These are phyloP conservation scores for Simalia tracyae DNA, from an alignment of 2,797 vertebrate genomes.

Conservation along the genomic window DNA sequence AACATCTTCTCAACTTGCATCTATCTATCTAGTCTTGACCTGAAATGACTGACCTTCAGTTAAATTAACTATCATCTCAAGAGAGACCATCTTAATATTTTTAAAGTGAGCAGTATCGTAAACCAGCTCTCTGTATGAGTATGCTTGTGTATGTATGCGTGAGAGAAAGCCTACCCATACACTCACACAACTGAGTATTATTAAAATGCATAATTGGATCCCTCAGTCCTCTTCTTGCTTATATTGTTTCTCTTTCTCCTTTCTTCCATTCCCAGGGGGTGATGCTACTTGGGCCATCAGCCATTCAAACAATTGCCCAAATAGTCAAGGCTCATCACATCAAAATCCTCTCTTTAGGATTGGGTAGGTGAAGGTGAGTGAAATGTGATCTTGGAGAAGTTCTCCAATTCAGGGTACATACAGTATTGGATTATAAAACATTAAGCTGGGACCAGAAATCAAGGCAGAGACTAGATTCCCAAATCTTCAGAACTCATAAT, in stretches of 20 bases:
- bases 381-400: background rate
- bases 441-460: background rate
- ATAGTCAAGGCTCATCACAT: background rate
- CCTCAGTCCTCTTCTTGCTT: background rate
- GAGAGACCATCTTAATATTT: conserved; percentile 27
- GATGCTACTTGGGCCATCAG: background rate
- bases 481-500: too few relatives aligned
- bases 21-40: conserved; percentile 49
- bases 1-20: conserved; percentile 61
- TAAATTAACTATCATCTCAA: conserved; percentile 50
- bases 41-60: conserved; percentile 48
- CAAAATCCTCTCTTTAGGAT: background rate
- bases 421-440: background rate
- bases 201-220: background rate
- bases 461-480: background rate
- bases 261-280: background rate
- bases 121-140: background rate
- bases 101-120: conserved; percentile 43
- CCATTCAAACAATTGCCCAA: background rate
- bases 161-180: background rate
- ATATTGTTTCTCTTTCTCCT: background rate
- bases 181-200: background rate
- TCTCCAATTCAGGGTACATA: background rate
- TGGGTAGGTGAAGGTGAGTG: background rate
- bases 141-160: background rate